A percentile compares a stretch with the other conserved stretches of the same genome.
These are phyloP conservation scores for Neelides sp. DNA, from an alignment of 1,140 invertebrate genomes.

Conservation along the genomic window DNA sequence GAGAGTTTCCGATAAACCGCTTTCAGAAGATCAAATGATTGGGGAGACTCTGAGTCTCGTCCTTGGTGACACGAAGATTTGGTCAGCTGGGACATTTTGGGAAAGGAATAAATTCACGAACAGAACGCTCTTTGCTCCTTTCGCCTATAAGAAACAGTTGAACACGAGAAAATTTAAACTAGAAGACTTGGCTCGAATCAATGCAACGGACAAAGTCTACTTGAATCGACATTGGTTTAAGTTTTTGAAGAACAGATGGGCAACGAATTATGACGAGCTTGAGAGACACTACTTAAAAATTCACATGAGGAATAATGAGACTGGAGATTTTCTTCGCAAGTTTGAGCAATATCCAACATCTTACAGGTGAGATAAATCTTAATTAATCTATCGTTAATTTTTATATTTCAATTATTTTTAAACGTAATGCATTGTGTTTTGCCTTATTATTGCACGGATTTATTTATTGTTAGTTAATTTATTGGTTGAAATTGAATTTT, in stretches of 20 bases:
- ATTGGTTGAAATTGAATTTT: conserved; percentile 22
- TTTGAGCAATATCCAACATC: conserved; percentile 82
- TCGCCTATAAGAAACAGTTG: conserved; percentile 72
- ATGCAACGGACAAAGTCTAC: conserved; percentile 61
- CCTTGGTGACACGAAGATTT: conserved; percentile 74
- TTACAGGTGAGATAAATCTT: conserved; percentile 65
- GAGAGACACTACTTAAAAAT: conserved; percentile 89
- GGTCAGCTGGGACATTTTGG: conserved; percentile 85
- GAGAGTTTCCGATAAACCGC: conserved; percentile 67
- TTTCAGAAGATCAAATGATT: conserved; percentile 89
- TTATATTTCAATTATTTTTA: no score
- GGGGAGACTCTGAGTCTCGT: conserved; percentile 81
- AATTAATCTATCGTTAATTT: no score
- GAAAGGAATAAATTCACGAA: conserved; percentile 92
- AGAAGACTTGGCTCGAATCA: conserved; percentile 71
- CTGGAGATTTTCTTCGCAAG: conserved; percentile 63
- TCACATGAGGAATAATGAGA: conserved; percentile 75
- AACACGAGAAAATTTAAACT: conserved; percentile 73
- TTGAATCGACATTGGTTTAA: conserved; percentile 74
- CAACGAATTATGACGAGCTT: conserved; percentile 78
- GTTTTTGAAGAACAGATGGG: conserved; percentile 80
- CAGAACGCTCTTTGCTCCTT: conserved; percentile 82
- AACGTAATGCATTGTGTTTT: no score
- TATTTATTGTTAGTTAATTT: conserved; percentile 6
- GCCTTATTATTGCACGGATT: no score